phyloP scores from a whole-genome alignment of 2,113 vertebrate species.

The Anthoscopus minutus region DNA sequence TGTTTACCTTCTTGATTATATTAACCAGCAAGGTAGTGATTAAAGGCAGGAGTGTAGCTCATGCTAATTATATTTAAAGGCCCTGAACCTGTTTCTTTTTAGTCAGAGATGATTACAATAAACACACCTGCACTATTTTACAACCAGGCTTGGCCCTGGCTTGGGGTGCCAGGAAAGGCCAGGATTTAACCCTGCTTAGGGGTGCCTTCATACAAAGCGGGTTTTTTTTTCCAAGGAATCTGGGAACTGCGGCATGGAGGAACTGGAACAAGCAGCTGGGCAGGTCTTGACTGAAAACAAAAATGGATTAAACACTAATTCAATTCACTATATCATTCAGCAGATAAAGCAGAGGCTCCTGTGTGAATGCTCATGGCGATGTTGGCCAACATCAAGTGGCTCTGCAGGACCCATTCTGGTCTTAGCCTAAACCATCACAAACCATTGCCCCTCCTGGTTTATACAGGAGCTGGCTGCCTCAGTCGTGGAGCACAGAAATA shows the following conservation, averaged over 20 bases:
- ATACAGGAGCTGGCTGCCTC: not conserved
- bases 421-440: not conserved
- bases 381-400: too few species aligned
- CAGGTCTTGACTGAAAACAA: not conserved
- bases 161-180: not conserved
- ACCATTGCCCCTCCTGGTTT: not conserved
- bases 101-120: slow-evolving; percentile 35
- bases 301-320: not conserved
- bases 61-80: not conserved
- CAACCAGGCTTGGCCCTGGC: not conserved
- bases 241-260: rapidly evolving
- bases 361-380: rapidly evolving
- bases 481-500: not conserved
- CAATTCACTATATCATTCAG: not conserved
- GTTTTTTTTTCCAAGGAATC: rapidly evolving
- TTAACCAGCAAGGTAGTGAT: slow-evolving; percentile 36
- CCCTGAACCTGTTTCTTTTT: not conserved
- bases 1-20: not conserved
- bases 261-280: not conserved
- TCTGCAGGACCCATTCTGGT: not conserved
- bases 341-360: not conserved
- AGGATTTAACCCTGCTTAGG: not conserved
- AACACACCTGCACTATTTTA: slow-evolving; percentile 75
- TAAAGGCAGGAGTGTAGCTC: slow-evolving; percentile 6
- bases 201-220: rapidly evolving